Evolutionary conservation across 2,888 invertebrate species (phyloP).

Genomic region (Baronia brevicornis): DNA sequence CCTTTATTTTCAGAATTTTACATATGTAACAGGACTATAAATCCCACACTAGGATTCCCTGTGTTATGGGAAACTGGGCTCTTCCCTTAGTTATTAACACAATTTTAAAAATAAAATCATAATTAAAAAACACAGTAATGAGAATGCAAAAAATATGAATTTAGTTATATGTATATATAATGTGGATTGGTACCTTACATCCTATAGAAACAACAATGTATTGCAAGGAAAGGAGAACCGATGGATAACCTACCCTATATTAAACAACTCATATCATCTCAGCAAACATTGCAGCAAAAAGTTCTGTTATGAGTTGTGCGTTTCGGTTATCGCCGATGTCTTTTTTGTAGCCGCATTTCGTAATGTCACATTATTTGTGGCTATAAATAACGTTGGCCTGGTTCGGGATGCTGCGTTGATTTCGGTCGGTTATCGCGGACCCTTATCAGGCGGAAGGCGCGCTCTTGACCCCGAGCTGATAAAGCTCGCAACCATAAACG

Average conservation of each 20-base stretch:
- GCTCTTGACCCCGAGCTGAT: conserved; percentile 67
- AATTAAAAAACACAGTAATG: too few relatives aligned
- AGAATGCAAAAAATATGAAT: too few relatives aligned
- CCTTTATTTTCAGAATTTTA: too few relatives aligned
- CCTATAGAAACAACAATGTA: background rate
- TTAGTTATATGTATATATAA: too few relatives aligned
- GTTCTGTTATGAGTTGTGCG: conserved; percentile 31
- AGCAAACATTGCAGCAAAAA: conserved; percentile 32
- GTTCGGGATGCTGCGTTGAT: conserved; percentile 54
- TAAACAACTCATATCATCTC: conserved; percentile 40
- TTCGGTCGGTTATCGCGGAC: conserved; percentile 33
- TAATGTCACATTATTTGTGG: conserved; percentile 26
- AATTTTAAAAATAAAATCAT: too few relatives aligned
- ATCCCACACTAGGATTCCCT: too few relatives aligned
- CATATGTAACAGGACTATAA: too few relatives aligned
- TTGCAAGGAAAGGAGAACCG: background rate
- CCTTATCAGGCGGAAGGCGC: conserved; percentile 64
- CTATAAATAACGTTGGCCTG: conserved; percentile 36
- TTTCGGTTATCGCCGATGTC: conserved; percentile 28
- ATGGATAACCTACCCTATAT: conserved; percentile 8
- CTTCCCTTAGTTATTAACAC: too few relatives aligned
- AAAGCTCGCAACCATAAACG: conserved; percentile 28
- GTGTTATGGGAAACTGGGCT: too few relatives aligned
- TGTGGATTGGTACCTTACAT: too few relatives aligned
- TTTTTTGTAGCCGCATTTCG: conserved; percentile 26